phyloP scores from a whole-genome alignment of 2,113 vertebrate species.

The Caloenas nicobarica region DNA sequence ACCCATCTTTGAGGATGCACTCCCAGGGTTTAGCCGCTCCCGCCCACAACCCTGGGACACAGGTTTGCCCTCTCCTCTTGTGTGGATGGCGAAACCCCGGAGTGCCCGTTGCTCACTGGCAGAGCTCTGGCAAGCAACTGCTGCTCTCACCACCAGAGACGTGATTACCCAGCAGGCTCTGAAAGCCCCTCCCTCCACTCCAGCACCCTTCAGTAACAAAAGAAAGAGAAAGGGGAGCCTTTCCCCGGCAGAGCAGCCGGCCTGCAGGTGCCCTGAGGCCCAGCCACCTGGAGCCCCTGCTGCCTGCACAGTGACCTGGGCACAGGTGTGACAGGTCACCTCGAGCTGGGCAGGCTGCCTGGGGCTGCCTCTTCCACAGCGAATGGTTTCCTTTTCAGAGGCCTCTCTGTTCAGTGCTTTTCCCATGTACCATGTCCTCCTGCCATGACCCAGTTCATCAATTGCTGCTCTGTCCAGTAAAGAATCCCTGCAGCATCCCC shows the following conservation, averaged over 20 bases:
- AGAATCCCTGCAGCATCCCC: neutral
- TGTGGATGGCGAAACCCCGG: accelerated
- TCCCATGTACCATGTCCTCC: neutral
- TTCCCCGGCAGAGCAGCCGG: neutral
- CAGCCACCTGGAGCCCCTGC: neutral
- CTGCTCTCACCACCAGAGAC: neutral
- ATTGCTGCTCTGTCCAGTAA: neutral
- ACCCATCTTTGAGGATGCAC: too few relatives aligned
- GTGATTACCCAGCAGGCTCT: neutral
- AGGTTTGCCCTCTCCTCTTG: neutral
- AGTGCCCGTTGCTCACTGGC: neutral
- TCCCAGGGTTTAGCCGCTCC: neutral
- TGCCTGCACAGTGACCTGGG: neutral
- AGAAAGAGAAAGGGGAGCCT: neutral
- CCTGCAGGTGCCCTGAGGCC: neutral
- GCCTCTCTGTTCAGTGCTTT: neutral
- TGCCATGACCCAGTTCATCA: neutral
- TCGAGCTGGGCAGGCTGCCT: neutral
- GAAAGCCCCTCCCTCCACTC: neutral
- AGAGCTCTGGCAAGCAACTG: neutral
- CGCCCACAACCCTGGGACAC: neutral
- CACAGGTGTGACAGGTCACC: neutral
- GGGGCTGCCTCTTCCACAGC: neutral
- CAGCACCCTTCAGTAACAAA: neutral
- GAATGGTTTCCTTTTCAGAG: neutral